These are phyloP conservation scores for Phania funesta DNA, from an alignment of 2,888 invertebrate genomes.

Conservation along the genomic window DNA sequence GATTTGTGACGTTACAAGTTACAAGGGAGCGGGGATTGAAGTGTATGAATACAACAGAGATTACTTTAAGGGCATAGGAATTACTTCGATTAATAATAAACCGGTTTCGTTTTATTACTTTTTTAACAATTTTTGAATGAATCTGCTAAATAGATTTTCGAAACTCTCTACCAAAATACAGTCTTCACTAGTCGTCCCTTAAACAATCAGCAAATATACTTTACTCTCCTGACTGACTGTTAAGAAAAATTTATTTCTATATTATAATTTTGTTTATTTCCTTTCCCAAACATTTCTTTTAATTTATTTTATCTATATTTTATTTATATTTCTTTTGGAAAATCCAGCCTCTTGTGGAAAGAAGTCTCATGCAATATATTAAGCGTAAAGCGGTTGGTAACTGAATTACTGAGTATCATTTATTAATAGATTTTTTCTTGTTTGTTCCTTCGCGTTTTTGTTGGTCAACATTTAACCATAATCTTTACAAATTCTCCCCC, in stretches of 20 bases:
- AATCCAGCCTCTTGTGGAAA: constrained; percentile 76
- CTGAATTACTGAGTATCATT: constrained; percentile 33
- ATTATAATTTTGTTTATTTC: not conserved
- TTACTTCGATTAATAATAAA: too few species aligned
- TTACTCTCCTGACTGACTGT: not conserved
- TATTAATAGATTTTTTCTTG: constrained; percentile 26
- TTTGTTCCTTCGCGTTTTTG: not conserved
- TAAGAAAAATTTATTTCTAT: constrained; percentile 19
- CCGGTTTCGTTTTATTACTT: too few species aligned
- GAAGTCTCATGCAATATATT: constrained; percentile 77
- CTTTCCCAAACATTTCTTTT: not conserved
- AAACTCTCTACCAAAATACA: too few species aligned
- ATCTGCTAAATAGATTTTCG: too few species aligned
- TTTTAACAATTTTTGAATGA: too few species aligned
- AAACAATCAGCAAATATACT: not conserved
- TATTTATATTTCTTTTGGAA: not conserved
- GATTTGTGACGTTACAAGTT: too few species aligned
- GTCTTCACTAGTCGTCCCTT: not conserved
- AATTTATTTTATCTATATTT: constrained; percentile 35
- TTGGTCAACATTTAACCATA: constrained; percentile 57
- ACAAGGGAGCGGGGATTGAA: too few species aligned
- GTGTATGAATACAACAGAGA: too few species aligned
- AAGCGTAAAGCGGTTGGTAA: constrained; percentile 76
- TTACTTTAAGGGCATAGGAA: too few species aligned
- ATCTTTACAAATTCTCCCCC: constrained; percentile 61